These are phyloP conservation scores for Rhodophaea formosa DNA, from an alignment of 2,888 invertebrate species.

Conservation along the genomic window DNA sequence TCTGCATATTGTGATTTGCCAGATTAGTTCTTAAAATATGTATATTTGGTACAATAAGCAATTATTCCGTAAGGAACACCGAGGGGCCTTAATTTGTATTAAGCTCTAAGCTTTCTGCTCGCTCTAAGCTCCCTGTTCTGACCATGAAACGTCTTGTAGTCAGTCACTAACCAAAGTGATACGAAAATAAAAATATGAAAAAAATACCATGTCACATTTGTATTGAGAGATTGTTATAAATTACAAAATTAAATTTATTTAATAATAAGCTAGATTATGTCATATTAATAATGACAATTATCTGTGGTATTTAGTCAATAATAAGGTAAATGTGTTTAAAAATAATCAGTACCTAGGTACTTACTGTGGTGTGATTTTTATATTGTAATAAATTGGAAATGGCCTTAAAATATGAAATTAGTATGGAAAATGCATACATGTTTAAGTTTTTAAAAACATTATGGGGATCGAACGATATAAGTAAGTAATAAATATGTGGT, in stretches of 20 bases:
- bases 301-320: constrained; percentile 52
- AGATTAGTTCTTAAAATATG: background rate
- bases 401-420: constrained; percentile 1
- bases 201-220: background rate
- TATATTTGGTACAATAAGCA: background rate
- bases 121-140: too few relatives aligned
- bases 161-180: constrained; percentile 15
- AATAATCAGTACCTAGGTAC: background rate
- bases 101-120: background rate
- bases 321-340: constrained; percentile 39
- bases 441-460: background rate
- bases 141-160: background rate
- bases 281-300: constrained; percentile 18
- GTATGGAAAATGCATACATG: background rate
- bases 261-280: constrained; percentile 21
- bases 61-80: background rate
- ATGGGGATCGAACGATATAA: background rate
- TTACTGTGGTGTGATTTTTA: background rate
- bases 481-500: background rate
- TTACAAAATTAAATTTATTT: constrained; percentile 28
- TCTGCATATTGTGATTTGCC: constrained; percentile 11
- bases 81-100: background rate
- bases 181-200: background rate
- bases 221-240: constrained; percentile 28
- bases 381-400: background rate